Percentiles rank a stretch among this genome's conserved stretches.
phyloP scores from a whole-genome alignment of 2,113 vertebrate species.

The Pygoscelis antarcticus region DNA sequence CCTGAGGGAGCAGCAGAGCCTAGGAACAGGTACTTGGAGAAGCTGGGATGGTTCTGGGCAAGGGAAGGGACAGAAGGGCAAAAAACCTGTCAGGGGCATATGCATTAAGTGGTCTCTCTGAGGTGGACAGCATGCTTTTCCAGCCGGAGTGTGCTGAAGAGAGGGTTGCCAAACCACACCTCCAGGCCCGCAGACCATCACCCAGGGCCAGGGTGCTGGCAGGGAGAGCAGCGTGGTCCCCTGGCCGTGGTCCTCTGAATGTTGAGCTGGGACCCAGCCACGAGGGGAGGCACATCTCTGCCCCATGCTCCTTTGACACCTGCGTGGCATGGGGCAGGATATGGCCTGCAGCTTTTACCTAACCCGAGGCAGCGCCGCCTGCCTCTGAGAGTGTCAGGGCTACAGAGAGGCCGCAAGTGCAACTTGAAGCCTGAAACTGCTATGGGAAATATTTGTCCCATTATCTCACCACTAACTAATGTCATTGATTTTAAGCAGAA shows the following conservation, averaged over 20 bases:
- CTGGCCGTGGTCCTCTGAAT: rapidly evolving
- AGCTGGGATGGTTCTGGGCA: not conserved
- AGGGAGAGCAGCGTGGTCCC: not conserved
- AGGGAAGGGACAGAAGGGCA: not conserved
- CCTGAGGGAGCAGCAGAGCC: not conserved
- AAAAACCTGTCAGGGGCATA: not conserved
- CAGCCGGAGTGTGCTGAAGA: not conserved
- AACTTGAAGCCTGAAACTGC: not conserved
- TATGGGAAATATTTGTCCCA: not conserved
- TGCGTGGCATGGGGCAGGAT: rapidly evolving
- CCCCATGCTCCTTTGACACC: not conserved
- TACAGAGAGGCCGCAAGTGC: not conserved
- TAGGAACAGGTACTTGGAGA: not conserved
- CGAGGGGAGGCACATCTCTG: rapidly evolving
- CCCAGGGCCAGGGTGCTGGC: not conserved
- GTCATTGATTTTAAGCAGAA: slow-evolving; percentile 43
- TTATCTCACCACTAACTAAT: slow-evolving; percentile 31
- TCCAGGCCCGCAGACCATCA: not conserved
- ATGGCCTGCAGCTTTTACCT: not conserved
- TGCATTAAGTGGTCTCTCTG: not conserved
- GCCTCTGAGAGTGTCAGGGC: not conserved
- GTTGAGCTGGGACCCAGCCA: not conserved
- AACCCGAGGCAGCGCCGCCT: not conserved
- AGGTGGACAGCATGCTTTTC: not conserved
- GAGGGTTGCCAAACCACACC: not conserved